These are phyloP conservation scores for Apocrypta bakeri DNA, from an alignment of 1,140 invertebrate species.

Conservation along the genomic window DNA sequence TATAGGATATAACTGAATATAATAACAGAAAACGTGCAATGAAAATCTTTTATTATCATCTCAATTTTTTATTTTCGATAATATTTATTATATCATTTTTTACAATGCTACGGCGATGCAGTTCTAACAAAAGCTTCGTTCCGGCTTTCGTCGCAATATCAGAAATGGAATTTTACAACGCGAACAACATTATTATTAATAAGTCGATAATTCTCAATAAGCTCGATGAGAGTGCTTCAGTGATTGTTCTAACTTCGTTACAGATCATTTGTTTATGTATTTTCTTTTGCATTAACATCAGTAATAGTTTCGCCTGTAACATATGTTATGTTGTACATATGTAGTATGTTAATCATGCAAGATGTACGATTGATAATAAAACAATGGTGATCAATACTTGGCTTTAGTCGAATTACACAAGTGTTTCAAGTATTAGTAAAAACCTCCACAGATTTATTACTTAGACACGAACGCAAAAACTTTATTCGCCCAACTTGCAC, in stretches of 20 bases:
- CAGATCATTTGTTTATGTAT: constrained; percentile 38
- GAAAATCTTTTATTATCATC: constrained; percentile 5
- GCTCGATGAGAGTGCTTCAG: constrained; percentile 37
- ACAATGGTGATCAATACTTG: constrained; percentile 16
- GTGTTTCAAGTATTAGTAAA: constrained; percentile 29
- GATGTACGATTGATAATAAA: constrained; percentile 34
- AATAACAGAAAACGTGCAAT: constrained; percentile 6
- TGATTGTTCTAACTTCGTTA: constrained; percentile 48
- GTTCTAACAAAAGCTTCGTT: neutral
- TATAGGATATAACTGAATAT: neutral
- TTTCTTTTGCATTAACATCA: constrained; percentile 34
- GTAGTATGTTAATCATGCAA: constrained; percentile 18
- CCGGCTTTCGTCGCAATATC: neutral
- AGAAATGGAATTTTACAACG: constrained; percentile 31
- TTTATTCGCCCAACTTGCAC: neutral
- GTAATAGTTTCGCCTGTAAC: constrained; percentile 24
- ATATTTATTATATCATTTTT: constrained; percentile 31
- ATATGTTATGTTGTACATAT: constrained; percentile 19
- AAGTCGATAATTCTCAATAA: constrained; percentile 39
- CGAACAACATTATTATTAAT: constrained; percentile 26
- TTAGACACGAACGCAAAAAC: constrained; percentile 1
- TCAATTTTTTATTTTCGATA: constrained; percentile 7
- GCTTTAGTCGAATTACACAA: too few species aligned
- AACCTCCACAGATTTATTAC: neutral
- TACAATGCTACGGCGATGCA: neutral